Evolutionary conservation across 1,140 invertebrate genomes (phyloP), one percentile per base, ranked within the genome.

Genomic region (Neodiprion virginianus): DNA sequence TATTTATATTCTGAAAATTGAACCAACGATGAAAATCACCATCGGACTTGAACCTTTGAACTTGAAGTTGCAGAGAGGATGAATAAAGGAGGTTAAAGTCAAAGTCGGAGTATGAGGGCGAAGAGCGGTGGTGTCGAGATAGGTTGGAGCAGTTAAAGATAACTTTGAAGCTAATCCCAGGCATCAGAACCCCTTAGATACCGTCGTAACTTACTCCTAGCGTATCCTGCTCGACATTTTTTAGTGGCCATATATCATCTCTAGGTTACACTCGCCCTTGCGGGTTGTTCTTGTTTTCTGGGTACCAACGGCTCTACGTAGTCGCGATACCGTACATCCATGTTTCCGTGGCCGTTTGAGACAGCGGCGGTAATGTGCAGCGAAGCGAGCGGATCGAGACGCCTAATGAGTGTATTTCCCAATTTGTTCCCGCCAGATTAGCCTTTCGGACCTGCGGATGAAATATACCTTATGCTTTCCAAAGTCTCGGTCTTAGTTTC

Each of bases 231-330:
- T 73, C 74, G 76, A 80, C 75, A 76, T 72, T 79, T 79, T 81
- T 81, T 81, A 79, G 72, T 79, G 77, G 74, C 77, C 77, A 72
- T 81, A 79, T 80, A 81, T 80, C 77, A 80, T 73, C 69, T 67
- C 65, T 74, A 74, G 67, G 73, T 40, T 67, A 48, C 71, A 8
- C 10, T 17, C 71, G 50, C 71, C 69, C 14, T 23, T 71, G 23
- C 17, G 47, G 17, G 48, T 48, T 40, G 67, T 14, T 48, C 48
- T 23, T 23, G 14, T 14, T 50, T 71, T 11, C 17, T 23, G 21
- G 23, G 53, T 40, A 74, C n/a, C 77, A 77, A 69, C 79, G 77
- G 17, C 17, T 21, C 17, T 21, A 21, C 17, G 17, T 21, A 21
- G 17, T 21, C 17, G 17, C 17, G 17, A 21, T 21, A 21, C 17